Evolutionary conservation across 2,888 invertebrate species (phyloP).

Genomic region (Cistogaster globosa): DNA sequence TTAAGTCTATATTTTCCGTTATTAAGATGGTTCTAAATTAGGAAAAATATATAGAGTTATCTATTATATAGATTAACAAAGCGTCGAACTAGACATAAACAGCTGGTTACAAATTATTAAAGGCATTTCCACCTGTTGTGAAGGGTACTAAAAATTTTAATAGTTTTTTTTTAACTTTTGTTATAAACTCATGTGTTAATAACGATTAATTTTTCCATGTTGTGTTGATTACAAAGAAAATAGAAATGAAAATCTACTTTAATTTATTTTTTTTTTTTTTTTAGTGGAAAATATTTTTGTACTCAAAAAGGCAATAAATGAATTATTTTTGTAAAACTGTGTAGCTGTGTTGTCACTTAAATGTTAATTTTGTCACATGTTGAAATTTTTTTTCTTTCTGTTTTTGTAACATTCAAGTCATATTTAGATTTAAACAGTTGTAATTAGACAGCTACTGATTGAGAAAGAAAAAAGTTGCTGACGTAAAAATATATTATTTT

Average conservation of each 20-base stretch:
- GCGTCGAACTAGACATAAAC: no score
- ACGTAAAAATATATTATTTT: no score
- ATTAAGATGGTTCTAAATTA: no score
- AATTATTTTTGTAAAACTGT: slow-evolving; percentile 29
- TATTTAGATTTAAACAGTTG: slow-evolving; percentile 39
- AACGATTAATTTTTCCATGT: not conserved
- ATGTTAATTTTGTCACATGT: slow-evolving; percentile 26
- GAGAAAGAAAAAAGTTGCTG: not conserved
- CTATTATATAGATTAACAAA: no score
- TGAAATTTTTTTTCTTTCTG: not conserved
- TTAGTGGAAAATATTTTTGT: not conserved
- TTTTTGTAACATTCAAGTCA: slow-evolving; percentile 30
- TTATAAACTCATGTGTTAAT: no score
- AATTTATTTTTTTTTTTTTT: not conserved
- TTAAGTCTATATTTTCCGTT: no score
- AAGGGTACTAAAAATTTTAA: no score
- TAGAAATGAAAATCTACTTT: not conserved
- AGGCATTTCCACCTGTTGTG: no score
- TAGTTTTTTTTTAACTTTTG: no score
- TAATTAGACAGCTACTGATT: not conserved
- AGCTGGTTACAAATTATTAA: no score
- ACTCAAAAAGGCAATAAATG: slow-evolving; percentile 47
- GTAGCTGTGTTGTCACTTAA: slow-evolving; percentile 32
- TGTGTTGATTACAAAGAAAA: not conserved
- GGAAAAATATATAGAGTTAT: no score